Evolutionary conservation across 1,140 invertebrate genomes (phyloP).

Genomic region (Drosophila athabasca): DNA sequence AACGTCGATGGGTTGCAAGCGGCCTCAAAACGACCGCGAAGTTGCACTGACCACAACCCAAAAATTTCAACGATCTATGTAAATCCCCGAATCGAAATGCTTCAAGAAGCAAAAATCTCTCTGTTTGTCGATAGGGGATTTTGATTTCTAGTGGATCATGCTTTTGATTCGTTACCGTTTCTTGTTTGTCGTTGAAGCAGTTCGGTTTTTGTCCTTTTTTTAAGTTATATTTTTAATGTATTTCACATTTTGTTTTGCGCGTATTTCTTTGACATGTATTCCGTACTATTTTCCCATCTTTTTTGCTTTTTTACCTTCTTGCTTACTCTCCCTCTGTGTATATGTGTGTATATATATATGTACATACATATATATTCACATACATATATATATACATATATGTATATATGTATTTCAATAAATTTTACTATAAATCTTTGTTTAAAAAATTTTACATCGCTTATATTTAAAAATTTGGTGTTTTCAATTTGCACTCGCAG

Average conservation of each 20-base stretch:
- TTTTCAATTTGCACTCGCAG: conserved; percentile 68
- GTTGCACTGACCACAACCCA: too few species aligned
- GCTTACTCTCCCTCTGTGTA: conserved; percentile 28
- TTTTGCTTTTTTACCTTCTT: conserved; percentile 24
- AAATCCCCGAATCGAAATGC: too few species aligned
- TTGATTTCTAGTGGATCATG: background rate
- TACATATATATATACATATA: conserved; percentile 28
- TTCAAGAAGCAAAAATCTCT: background rate
- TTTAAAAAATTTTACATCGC: conserved; percentile 71
- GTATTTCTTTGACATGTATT: conserved; percentile 27
- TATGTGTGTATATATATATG: conserved; percentile 31
- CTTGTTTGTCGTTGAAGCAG: background rate
- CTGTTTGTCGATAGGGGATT: conserved; percentile 20
- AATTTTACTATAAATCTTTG: conserved; percentile 82
- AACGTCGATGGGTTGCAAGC: background rate
- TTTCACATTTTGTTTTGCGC: conserved; percentile 65
- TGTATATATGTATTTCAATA: conserved; percentile 62
- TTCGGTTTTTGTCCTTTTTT: conserved; percentile 11
- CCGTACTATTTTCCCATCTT: conserved; percentile 25
- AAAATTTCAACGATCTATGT: too few species aligned
- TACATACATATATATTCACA: conserved; percentile 23
- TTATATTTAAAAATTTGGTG: conserved; percentile 71
- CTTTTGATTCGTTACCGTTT: background rate
- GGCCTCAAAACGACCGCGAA: background rate
- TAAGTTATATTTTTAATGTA: conserved; percentile 73